phyloP scores from a whole-genome alignment of 2,888 invertebrate species.

The Drosophila parthenogenetica region DNA sequence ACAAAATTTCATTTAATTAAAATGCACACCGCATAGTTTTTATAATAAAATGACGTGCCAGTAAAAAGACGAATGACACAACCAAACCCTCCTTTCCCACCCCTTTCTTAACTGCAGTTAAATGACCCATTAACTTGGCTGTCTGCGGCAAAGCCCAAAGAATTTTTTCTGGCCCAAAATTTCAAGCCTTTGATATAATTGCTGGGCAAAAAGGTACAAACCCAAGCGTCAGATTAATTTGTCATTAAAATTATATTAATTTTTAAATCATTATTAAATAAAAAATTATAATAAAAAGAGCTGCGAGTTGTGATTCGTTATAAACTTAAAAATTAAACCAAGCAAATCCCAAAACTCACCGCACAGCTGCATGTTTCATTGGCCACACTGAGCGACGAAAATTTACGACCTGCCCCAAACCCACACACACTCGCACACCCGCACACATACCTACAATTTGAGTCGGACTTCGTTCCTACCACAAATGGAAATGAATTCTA shows the following conservation, averaged over 20 bases:
- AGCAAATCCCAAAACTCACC: conserved; percentile 8
- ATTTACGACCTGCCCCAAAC: conserved; percentile 42
- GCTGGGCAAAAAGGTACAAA: neutral
- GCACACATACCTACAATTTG: conserved; percentile 12
- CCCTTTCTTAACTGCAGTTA: conserved; percentile 17
- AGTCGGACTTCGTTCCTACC: conserved; percentile 25
- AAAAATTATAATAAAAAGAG: conserved; percentile 14
- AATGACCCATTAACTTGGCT: conserved; percentile 44
- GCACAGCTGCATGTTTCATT: conserved; percentile 25
- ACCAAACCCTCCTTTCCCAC: neutral
- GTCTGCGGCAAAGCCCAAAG: conserved; percentile 10
- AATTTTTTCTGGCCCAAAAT: conserved; percentile 8
- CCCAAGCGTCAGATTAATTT: conserved; percentile 3
- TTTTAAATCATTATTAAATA: conserved; percentile 10
- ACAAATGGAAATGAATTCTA: conserved; percentile 38
- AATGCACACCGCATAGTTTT: conserved; percentile 51
- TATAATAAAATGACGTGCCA: conserved; percentile 41
- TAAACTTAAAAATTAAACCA: conserved; percentile 39
- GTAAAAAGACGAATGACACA: conserved; percentile 42
- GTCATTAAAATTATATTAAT: conserved; percentile 17
- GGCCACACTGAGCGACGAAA: conserved; percentile 35
- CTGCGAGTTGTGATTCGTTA: conserved; percentile 4
- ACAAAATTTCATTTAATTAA: conserved; percentile 58
- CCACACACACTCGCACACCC: conserved; percentile 6
- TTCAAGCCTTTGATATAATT: conserved; percentile 18